phyloP scores from a whole-genome alignment of 2,113 vertebrate genomes.

The Eulacestoma nigropectus region DNA sequence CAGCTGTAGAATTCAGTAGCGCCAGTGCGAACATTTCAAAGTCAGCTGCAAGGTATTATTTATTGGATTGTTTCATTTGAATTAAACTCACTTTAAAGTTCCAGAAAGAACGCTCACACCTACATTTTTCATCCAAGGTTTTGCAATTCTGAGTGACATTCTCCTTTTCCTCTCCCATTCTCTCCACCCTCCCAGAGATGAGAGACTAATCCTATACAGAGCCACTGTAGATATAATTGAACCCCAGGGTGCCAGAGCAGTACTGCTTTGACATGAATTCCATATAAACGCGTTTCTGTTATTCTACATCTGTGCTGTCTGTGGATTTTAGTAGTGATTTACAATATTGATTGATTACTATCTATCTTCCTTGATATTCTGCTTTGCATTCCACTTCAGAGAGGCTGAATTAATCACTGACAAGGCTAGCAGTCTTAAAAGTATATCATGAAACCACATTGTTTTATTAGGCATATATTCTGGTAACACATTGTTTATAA shows the following conservation, averaged over 20 bases:
- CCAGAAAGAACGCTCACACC: neutral
- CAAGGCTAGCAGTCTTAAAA: conserved; percentile 22
- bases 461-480: neutral
- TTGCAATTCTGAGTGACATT: conserved; percentile 46
- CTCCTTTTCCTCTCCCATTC: neutral
- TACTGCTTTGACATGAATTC: conserved; percentile 43
- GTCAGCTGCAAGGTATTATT: conserved; percentile 55
- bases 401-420: conserved; percentile 52
- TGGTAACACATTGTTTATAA: neutral
- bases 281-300: conserved; percentile 28
- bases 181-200: neutral
- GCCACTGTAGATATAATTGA: conserved; percentile 14
- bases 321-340: conserved; percentile 38
- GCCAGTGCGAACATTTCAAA: neutral
- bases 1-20: conserved; percentile 19
- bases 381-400: conserved; percentile 45
- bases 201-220: conserved; percentile 16
- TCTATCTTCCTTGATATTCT: conserved; percentile 34
- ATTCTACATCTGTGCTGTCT: conserved; percentile 24
- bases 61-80: conserved; percentile 61
- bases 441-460: neutral
- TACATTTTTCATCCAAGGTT: conserved; percentile 56
- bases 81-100: conserved; percentile 60
- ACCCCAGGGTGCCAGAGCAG: conserved; percentile 16
- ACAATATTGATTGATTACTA: conserved; percentile 61